Conservation (phyloP, 1,140 invertebrate genomes). For the Pseudomyrmex gracilis region DNA sequence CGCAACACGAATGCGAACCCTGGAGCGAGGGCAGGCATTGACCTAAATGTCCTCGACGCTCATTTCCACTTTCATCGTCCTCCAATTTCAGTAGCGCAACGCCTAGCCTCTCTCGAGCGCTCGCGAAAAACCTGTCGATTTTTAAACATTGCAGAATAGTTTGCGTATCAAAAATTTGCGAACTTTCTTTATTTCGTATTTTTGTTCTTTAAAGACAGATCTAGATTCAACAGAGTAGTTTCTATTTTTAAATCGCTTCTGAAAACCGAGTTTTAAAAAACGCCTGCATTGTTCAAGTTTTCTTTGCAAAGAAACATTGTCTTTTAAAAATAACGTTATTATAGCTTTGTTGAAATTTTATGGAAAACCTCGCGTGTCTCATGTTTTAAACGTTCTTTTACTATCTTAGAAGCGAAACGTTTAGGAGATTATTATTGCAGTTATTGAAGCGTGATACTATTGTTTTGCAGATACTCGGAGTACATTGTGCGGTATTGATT, state of each 20-base stretch:
- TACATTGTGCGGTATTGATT: not conserved
- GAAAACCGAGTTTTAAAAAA: too few relatives aligned
- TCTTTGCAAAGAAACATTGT: too few relatives aligned
- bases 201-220: not conserved
- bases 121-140: not conserved
- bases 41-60: constrained; percentile 76
- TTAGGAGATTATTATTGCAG: too few relatives aligned
- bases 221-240: too few relatives aligned
- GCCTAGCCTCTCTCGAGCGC: not conserved
- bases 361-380: too few relatives aligned
- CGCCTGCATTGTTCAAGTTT: too few relatives aligned
- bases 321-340: too few relatives aligned
- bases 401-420: too few relatives aligned
- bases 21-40: constrained; percentile 79
- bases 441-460: too few relatives aligned
- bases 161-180: not conserved
- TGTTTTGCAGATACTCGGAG: not conserved
- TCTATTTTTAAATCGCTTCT: too few relatives aligned
- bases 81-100: not conserved
- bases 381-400: too few relatives aligned
- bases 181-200: not conserved
- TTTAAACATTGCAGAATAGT: not conserved
- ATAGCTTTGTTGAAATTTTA: too few relatives aligned
- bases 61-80: constrained; percentile 39
- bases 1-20: constrained; percentile 71